Evolutionary conservation across 2,888 invertebrate species (phyloP), one percentile per base, ranked within the genome.

Genomic region (Mycalesis mineus): DNA sequence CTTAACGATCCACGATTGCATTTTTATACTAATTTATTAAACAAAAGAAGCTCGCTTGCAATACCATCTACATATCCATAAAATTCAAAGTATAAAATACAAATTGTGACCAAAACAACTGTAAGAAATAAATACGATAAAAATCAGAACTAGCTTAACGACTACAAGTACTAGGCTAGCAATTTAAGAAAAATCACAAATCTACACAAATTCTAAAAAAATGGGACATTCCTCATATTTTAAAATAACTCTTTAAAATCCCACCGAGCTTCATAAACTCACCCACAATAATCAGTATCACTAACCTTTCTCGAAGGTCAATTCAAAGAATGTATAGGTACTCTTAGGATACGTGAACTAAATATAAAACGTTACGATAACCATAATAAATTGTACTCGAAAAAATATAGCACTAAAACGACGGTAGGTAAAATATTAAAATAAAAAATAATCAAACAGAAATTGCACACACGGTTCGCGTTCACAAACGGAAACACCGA

Each of bases 261-360:
- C 80, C 77, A 74, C 74, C 73, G 75, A 81, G 78, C 78, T 75
- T 71, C 75, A 74, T 72, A 67, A 81, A 81, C 81, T 78, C 79
- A 73, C 78, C 78, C 83, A 80, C 76, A 79, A 78, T 79, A 82
- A 83, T 75, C 84, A 87, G 81, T 89, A 89, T 89, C 89, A 89
- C 89, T 88, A 89, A 89, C 89, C 89, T 89, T 88, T 77, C 87
- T 66, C 77, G 82, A 88, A 89, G 89, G 89, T 89, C 87, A 88
- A 88, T 88, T 75, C 73, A 87, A 85, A 89, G 88, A 89, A 89
- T 88, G 88, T 89, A 87, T 86, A 84, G 86, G 85, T 88, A 87
- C 80, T 84, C 87, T 84, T 86, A 87, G 72, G 82, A 82, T 82
- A 84, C 77, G 77, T 80, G 74, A 81, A 86, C 84, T 82, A 84